Conservation (phyloP, 1,140 invertebrate species). For the Drosophila tropicalis region DNA sequence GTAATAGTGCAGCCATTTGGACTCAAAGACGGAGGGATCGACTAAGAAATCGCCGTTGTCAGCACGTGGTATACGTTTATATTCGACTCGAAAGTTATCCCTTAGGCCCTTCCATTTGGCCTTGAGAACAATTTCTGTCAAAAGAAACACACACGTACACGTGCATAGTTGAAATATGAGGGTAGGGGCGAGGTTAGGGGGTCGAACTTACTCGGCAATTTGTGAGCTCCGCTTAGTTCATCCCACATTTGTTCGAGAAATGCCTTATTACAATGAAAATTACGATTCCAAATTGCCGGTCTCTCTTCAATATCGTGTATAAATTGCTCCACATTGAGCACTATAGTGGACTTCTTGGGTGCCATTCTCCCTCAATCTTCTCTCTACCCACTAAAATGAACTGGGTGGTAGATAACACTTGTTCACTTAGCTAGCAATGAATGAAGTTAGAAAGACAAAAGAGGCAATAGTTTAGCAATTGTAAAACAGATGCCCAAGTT, state of each 20-base stretch:
- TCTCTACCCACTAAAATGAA: conserved; percentile 28
- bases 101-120: conserved; percentile 83
- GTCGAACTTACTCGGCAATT: conserved; percentile 73
- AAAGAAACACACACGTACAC: conserved; percentile 1
- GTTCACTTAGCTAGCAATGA: conserved; percentile 42
- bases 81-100: conserved; percentile 82
- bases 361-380: conserved; percentile 60
- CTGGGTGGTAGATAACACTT: conserved; percentile 39
- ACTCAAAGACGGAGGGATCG: conserved; percentile 77
- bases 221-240: conserved; percentile 74
- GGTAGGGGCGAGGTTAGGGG: no score
- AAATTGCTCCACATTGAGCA: conserved; percentile 82
- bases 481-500: conserved; percentile 1
- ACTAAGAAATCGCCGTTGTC: conserved; percentile 79
- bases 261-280: conserved; percentile 82
- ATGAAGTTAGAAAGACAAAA: conserved; percentile 29
- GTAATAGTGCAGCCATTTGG: conserved; percentile 82
- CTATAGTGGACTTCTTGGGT: conserved; percentile 81
- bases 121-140: conserved; percentile 78
- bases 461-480: conserved; percentile 28
- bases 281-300: conserved; percentile 83
- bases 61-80: conserved; percentile 79
- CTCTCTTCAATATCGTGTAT: conserved; percentile 81
- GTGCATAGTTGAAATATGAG: neutral
- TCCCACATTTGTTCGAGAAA: conserved; percentile 83